phyloP scores from a whole-genome alignment of 2,113 vertebrate genomes.

The Ascaphus truei region DNA sequence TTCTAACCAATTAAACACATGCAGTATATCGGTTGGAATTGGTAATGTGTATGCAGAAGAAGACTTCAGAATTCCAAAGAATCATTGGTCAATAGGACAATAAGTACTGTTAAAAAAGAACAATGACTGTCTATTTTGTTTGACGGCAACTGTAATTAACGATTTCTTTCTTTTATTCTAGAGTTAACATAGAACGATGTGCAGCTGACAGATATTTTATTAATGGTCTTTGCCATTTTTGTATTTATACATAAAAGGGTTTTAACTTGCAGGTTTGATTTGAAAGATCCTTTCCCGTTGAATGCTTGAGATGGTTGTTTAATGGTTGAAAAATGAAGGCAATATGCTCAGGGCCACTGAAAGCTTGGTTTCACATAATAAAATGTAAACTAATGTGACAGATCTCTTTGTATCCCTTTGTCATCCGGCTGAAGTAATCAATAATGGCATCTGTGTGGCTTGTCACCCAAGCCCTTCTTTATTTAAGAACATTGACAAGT shows the following conservation, averaged over 20 bases:
- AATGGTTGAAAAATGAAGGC: constrained; percentile 82
- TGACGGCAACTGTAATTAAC: constrained; percentile 97
- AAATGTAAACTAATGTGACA: constrained; percentile 80
- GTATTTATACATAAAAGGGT: constrained; percentile 77
- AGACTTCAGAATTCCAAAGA: constrained; percentile 73
- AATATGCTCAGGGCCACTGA: constrained; percentile 74
- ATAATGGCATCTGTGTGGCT: constrained; percentile 59
- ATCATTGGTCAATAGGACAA: constrained; percentile 83
- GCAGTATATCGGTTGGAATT: no score
- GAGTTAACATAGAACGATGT: constrained; percentile 70
- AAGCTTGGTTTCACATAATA: constrained; percentile 72
- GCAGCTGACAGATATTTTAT: constrained; percentile 89
- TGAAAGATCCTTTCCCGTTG: constrained; percentile 72
- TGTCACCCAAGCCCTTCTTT: constrained; percentile 49
- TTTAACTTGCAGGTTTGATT: constrained; percentile 68
- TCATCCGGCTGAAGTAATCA: constrained; percentile 66
- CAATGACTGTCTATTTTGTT: constrained; percentile 75
- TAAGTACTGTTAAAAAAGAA: constrained; percentile 73
- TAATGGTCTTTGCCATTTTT: constrained; percentile 89
- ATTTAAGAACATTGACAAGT: constrained; percentile 58
- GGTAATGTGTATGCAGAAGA: no score
- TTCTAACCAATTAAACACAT: no score
- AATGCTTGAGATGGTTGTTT: constrained; percentile 71
- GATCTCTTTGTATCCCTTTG: constrained; percentile 68
- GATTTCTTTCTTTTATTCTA: constrained; percentile 78